Percentiles rank a stretch among this genome's conserved stretches.
Evolutionary conservation across 2,888 invertebrate genomes (phyloP).

Genomic region (Apotomis capreana): DNA sequence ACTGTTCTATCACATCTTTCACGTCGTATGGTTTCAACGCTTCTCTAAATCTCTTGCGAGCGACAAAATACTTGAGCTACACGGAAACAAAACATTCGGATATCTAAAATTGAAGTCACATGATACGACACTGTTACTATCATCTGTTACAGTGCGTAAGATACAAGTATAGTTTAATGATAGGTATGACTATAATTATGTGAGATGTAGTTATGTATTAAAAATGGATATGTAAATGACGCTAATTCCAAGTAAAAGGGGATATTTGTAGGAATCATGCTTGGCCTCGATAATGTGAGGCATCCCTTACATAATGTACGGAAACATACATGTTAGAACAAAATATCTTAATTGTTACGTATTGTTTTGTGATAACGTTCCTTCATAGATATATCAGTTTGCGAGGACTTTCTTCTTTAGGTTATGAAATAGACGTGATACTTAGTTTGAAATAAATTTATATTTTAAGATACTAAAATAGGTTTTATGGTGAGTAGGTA

Average conservation of each 20-base stretch:
- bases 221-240: slow-evolving; percentile 26
- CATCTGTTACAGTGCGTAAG: not conserved
- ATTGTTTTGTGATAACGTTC: not conserved
- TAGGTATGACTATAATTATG: slow-evolving; percentile 6
- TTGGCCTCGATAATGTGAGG: not conserved
- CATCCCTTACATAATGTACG: not conserved
- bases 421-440: no score
- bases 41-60: slow-evolving; percentile 95
- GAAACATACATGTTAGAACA: not conserved
- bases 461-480: no score
- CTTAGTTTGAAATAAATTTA: no score
- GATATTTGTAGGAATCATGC: slow-evolving; percentile 21
- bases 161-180: slow-evolving; percentile 15
- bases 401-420: no score
- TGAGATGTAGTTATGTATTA: slow-evolving; percentile 8
- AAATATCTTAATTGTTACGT: not conserved
- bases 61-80: slow-evolving; percentile 94
- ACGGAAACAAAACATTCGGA: slow-evolving; percentile 78
- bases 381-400: no score
- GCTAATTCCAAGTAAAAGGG: slow-evolving; percentile 8
- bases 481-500: no score
- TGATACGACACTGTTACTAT: slow-evolving; percentile 17
- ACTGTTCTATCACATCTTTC: slow-evolving; percentile 97
- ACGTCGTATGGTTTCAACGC: slow-evolving; percentile 96
- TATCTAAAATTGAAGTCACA: slow-evolving; percentile 51